Conservation (phyloP, 2,113 vertebrate species). For the Mungos mungo region DNA sequence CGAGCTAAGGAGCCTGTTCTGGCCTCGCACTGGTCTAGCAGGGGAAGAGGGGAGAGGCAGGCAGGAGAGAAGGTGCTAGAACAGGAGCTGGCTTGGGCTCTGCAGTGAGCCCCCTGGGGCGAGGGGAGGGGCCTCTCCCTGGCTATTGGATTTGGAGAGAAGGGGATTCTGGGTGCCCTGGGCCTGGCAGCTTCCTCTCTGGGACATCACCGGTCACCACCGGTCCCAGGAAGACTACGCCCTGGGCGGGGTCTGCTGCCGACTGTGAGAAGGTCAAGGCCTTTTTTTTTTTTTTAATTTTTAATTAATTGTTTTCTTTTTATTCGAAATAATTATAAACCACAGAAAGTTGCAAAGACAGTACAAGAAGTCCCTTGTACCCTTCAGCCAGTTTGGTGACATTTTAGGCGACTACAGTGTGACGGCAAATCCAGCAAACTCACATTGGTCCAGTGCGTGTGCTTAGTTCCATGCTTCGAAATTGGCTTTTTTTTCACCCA, state of each 20-base stretch:
- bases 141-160: background rate
- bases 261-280: background rate
- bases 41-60: background rate
- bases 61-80: too few species aligned
- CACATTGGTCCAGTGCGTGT: accelerated
- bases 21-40: background rate
- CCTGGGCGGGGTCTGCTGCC: background rate
- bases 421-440: too few species aligned
- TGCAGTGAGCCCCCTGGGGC: background rate
- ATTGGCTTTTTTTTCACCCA: background rate
- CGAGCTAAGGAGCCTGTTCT: background rate
- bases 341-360: background rate
- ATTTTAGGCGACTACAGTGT: too few species aligned
- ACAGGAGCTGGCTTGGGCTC: background rate
- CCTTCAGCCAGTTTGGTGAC: background rate
- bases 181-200: background rate
- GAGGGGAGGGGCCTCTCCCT: background rate
- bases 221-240: background rate
- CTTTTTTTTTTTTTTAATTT: background rate
- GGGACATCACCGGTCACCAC: background rate
- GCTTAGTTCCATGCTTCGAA: background rate
- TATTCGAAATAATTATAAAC: background rate
- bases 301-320: background rate
- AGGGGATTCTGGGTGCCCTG: background rate
- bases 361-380: background rate